Conservation (phyloP, 2,888 invertebrate species). For the Mellilla xanthometata region DNA sequence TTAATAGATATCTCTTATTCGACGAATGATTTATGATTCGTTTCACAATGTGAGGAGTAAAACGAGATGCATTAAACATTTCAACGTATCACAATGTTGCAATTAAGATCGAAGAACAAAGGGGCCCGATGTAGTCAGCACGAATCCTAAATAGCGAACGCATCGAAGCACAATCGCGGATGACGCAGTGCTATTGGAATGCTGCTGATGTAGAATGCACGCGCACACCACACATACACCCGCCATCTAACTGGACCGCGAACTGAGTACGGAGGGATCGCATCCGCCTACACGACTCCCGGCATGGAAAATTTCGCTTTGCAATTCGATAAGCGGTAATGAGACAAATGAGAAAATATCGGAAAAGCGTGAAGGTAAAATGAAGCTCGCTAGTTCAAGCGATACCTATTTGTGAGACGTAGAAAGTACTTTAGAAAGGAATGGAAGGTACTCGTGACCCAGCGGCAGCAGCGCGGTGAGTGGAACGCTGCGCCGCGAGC, state of each 20-base stretch:
- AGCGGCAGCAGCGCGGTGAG: constrained; percentile 48
- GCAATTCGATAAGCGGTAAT: constrained; percentile 50
- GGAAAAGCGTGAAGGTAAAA: constrained; percentile 61
- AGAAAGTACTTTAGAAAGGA: constrained; percentile 82
- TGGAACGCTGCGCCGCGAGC: constrained; percentile 52
- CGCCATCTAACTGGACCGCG: constrained; percentile 54
- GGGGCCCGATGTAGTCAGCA: constrained; percentile 43
- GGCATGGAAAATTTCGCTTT: constrained; percentile 41
- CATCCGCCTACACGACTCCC: constrained; percentile 43
- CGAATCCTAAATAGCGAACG: constrained; percentile 55
- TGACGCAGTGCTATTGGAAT: constrained; percentile 72
- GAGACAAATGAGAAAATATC: constrained; percentile 47
- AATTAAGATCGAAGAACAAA: constrained; percentile 49
- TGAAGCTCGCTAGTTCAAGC: constrained; percentile 40
- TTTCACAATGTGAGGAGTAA: constrained; percentile 36
- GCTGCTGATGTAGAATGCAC: constrained; percentile 70
- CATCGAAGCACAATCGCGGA: constrained; percentile 59
- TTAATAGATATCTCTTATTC: constrained; percentile 43
- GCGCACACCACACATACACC: constrained; percentile 51
- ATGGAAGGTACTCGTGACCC: constrained; percentile 76
- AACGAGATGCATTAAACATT: constrained; percentile 39
- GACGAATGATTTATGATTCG: constrained; percentile 43
- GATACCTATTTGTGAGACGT: constrained; percentile 58
- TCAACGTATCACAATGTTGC: constrained; percentile 39
- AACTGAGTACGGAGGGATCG: constrained; percentile 40